Conservation (phyloP, 2,888 invertebrate genomes). For the Archips xylosteana region DNA sequence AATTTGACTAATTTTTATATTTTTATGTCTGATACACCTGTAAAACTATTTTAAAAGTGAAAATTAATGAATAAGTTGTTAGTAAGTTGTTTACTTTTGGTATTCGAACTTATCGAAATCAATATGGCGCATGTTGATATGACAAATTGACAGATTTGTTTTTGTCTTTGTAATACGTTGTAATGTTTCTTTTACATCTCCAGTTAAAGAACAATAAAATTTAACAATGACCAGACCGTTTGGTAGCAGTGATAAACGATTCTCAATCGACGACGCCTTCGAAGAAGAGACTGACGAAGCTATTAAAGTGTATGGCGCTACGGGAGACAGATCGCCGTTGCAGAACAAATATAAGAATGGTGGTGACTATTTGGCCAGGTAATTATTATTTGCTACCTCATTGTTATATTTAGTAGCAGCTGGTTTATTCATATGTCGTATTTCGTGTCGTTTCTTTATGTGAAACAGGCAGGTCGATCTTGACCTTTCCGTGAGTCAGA, state of each 20-base stretch:
- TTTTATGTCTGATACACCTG: neutral
- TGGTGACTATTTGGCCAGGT: conserved; percentile 75
- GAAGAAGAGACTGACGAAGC: conserved; percentile 94
- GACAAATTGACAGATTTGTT: conserved; percentile 83
- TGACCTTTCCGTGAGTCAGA: conserved; percentile 74
- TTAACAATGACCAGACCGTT: conserved; percentile 82
- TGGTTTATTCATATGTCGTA: neutral
- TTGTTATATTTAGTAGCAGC: conserved; percentile 27
- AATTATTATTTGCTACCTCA: conserved; percentile 45
- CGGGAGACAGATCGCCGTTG: conserved; percentile 89
- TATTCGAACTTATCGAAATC: conserved; percentile 51
- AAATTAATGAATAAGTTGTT: neutral
- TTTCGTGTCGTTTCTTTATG: conserved; percentile 51
- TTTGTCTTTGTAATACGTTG: conserved; percentile 66
- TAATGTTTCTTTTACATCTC: conserved; percentile 74
- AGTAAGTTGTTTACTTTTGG: conserved; percentile 11
- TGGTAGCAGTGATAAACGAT: conserved; percentile 87
- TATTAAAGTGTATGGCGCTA: conserved; percentile 92
- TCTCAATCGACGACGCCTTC: conserved; percentile 94
- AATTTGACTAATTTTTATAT: neutral
- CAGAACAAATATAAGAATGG: conserved; percentile 80
- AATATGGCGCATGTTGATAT: conserved; percentile 81
- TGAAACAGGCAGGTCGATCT: conserved; percentile 55
- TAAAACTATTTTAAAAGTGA: neutral
- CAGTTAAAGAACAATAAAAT: conserved; percentile 58